Percentiles rank a stretch among this genome's conserved stretches.
phyloP scores from a whole-genome alignment of 2,113 vertebrate genomes.

The Myodes glareolus region DNA sequence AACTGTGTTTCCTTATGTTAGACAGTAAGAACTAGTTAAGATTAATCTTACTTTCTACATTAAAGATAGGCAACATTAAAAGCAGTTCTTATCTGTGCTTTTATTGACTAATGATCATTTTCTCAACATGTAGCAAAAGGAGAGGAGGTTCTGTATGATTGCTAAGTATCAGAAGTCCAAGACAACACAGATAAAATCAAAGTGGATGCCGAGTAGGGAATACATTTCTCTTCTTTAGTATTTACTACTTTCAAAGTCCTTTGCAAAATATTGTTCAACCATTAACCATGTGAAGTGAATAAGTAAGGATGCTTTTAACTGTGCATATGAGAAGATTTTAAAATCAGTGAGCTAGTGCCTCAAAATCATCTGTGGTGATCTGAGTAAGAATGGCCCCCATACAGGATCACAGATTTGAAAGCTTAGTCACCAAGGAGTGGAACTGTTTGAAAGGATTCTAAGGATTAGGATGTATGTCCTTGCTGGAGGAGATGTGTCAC shows the following conservation, averaged over 20 bases:
- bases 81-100: background rate
- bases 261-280: conserved; percentile 18
- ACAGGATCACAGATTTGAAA: background rate
- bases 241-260: conserved; percentile 39
- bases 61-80: background rate
- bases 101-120: background rate
- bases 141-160: background rate
- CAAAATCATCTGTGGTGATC: background rate
- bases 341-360: background rate
- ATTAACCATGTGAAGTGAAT: background rate
- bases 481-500: background rate
- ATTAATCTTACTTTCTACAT: background rate
- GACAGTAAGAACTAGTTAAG: conserved; percentile 18
- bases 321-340: background rate
- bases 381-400: background rate
- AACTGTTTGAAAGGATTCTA: background rate
- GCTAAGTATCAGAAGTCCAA: background rate
- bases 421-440: background rate
- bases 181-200: conserved; percentile 24
- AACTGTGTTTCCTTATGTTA: background rate
- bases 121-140: conserved; percentile 43
- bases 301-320: conserved; percentile 4
- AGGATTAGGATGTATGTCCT: background rate
- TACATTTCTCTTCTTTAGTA: background rate
- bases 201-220: background rate